Conservation (phyloP, 1,140 invertebrate species). For the Tetranychus cinnabarinus region DNA sequence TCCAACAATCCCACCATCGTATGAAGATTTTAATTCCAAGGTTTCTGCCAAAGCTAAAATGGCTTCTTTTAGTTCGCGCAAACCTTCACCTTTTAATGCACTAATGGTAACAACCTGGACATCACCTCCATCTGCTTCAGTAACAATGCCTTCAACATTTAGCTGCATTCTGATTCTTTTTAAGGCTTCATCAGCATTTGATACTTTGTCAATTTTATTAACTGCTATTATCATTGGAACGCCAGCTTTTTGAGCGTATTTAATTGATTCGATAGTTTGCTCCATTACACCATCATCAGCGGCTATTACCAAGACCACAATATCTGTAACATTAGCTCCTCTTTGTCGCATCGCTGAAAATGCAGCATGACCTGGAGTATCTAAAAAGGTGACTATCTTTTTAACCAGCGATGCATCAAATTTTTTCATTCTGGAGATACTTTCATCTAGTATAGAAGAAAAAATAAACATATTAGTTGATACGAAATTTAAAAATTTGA, state of each 20-base stretch:
- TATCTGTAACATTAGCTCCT: conserved; percentile 76
- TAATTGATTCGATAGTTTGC: conserved; percentile 51
- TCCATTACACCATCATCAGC: conserved; percentile 98
- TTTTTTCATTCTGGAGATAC: background rate
- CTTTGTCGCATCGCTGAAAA: conserved; percentile 72
- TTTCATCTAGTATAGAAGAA: background rate
- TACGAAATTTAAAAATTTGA: background rate
- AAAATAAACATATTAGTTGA: background rate
- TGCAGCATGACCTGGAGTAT: conserved; percentile 98
- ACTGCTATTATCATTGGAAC: conserved; percentile 94
- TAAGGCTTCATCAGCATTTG: conserved; percentile 31
- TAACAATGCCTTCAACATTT: conserved; percentile 41
- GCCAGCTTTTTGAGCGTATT: conserved; percentile 32
- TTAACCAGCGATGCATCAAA: background rate
- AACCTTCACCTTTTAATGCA: conserved; percentile 34
- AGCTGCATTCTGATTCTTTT: conserved; percentile 47
- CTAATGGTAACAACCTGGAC: conserved; percentile 75
- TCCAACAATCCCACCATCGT: conserved; percentile 59
- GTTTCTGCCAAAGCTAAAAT: conserved; percentile 60
- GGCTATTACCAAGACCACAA: conserved; percentile 86
- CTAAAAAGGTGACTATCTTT: conserved; percentile 56
- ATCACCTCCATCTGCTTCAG: conserved; percentile 77
- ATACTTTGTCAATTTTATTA: conserved; percentile 89
- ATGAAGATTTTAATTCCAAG: conserved; percentile 51
- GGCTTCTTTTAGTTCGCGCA: conserved; percentile 33